phyloP scores from a whole-genome alignment of 2,888 invertebrate species.

The Kuschelorhynchus macadamiae region DNA sequence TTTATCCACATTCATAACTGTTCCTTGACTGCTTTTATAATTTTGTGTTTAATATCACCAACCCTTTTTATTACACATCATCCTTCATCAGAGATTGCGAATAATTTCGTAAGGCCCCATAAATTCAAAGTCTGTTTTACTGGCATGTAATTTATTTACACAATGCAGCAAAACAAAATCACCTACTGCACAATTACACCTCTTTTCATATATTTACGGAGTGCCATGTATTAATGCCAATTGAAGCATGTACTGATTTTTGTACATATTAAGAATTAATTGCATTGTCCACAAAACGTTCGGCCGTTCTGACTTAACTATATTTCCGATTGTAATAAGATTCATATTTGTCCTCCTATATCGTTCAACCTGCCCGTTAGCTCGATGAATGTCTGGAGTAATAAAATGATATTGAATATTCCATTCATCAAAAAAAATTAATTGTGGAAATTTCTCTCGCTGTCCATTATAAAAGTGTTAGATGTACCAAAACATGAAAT shows the following conservation, averaged over 20 bases:
- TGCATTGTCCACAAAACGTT: conserved; percentile 52
- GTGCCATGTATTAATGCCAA: conserved; percentile 50
- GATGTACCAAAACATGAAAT: too few relatives aligned
- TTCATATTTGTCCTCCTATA: not conserved
- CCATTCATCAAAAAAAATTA: too few relatives aligned
- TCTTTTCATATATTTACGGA: too few relatives aligned
- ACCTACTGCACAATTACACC: not conserved
- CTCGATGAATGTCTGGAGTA: too few relatives aligned
- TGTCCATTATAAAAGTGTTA: too few relatives aligned
- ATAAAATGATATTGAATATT: too few relatives aligned
- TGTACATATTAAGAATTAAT: conserved; percentile 51
- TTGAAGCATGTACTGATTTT: conserved; percentile 48
- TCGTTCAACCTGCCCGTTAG: not conserved
- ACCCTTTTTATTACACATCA: conserved; percentile 43
- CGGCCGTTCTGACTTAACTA: conserved; percentile 50
- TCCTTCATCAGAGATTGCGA: not conserved
- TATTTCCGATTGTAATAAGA: conserved; percentile 41
- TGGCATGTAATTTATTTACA: too few relatives aligned
- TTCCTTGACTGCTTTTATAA: too few relatives aligned
- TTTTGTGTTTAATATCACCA: conserved; percentile 3
- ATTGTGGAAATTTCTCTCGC: too few relatives aligned
- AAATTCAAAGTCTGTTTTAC: not conserved
- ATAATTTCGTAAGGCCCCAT: conserved; percentile 1
- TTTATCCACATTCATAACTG: too few relatives aligned
- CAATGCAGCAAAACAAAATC: too few relatives aligned